Percentiles rank a stretch among this genome's conserved stretches.
These are phyloP conservation scores for Recurvirostra avosetta DNA, from an alignment of 2,113 vertebrate genomes.

Conservation along the genomic window DNA sequence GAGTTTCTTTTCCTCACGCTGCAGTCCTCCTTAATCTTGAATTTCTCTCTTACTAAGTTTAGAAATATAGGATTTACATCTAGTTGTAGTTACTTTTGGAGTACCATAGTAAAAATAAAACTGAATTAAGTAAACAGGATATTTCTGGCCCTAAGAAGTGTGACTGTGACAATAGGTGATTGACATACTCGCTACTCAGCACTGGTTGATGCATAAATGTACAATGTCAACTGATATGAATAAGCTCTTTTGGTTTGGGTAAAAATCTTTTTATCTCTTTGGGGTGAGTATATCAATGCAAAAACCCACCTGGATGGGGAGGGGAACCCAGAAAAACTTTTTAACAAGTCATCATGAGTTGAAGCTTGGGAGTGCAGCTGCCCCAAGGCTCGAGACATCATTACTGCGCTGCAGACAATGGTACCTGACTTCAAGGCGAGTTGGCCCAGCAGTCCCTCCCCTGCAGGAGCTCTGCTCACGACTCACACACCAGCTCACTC, in stretches of 20 bases:
- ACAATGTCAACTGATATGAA: neutral
- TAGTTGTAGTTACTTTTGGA: neutral
- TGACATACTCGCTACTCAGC: neutral
- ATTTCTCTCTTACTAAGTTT: neutral
- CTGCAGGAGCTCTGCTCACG: neutral
- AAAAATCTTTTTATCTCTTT: neutral
- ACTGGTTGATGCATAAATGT: neutral
- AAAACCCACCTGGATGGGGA: neutral
- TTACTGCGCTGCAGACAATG: accelerated
- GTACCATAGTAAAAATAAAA: neutral
- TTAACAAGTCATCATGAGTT: neutral
- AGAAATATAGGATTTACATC: neutral
- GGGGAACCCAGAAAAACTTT: neutral
- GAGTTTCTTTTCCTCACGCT: accelerated
- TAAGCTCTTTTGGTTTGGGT: neutral
- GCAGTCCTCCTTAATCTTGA: neutral
- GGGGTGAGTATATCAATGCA: neutral
- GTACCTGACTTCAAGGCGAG: neutral
- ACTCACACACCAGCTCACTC: neutral
- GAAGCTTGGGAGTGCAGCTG: neutral
- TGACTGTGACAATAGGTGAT: neutral
- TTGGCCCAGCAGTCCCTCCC: neutral
- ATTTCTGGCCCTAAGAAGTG: neutral
- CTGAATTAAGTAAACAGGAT: neutral
- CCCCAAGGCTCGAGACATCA: neutral